These are phyloP conservation scores for Drosophila ananassae DNA, from an alignment of 1,140 invertebrate genomes.

Conservation along the genomic window DNA sequence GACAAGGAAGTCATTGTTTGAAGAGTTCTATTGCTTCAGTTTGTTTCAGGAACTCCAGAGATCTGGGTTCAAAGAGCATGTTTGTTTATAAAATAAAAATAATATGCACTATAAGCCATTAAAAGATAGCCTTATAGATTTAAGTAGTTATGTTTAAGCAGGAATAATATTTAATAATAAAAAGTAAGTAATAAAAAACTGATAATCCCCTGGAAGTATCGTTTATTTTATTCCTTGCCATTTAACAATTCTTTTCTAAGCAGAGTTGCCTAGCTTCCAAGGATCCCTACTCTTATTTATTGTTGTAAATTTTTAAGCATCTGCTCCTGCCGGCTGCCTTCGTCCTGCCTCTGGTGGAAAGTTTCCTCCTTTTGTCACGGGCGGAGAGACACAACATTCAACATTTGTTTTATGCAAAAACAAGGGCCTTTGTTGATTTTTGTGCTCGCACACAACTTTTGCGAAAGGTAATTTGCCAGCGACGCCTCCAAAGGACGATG, in stretches of 20 bases:
- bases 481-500: constrained; percentile 29
- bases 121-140: no score
- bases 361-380: constrained; percentile 55
- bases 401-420: constrained; percentile 39
- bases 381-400: constrained; percentile 17
- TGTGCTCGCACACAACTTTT: constrained; percentile 49
- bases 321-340: constrained; percentile 4
- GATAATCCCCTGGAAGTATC: constrained; percentile 13
- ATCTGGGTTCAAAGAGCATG: neutral
- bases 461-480: constrained; percentile 63
- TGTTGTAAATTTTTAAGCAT: constrained; percentile 48
- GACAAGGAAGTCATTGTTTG: constrained; percentile 32
- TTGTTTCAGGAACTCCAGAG: constrained; percentile 2
- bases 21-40: constrained; percentile 47
- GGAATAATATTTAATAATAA: no score
- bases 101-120: no score
- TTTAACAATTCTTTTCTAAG: constrained; percentile 1
- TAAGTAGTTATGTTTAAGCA: no score
- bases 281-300: constrained; percentile 29
- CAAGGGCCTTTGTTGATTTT: constrained; percentile 53
- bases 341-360: constrained; percentile 35
- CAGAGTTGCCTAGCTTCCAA: no score
- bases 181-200: constrained; percentile 7
- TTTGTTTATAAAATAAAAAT: no score
- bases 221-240: neutral